A percentile compares a stretch with the other conserved stretches of the same genome.
Evolutionary conservation across 2,113 vertebrate species (phyloP).

Genomic region (Kryptolebias marmoratus): DNA sequence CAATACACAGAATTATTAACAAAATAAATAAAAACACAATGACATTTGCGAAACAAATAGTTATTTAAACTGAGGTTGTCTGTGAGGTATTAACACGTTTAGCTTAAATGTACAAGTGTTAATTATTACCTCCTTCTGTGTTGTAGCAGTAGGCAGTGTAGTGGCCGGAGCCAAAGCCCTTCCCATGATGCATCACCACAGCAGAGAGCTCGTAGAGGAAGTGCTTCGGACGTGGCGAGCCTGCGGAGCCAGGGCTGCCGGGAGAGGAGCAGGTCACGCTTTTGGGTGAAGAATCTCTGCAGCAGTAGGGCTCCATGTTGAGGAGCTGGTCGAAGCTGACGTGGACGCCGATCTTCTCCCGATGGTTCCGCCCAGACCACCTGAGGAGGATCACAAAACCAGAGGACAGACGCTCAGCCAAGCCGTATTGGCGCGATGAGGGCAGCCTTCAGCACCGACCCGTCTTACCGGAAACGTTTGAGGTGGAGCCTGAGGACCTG

Average conservation of each 20-base stretch:
- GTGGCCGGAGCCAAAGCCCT: conserved; percentile 98
- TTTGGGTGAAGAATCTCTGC: conserved; percentile 81
- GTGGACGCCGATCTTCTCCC: conserved; percentile 99
- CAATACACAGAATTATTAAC: too few species aligned
- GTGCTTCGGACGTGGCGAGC: conserved; percentile 81
- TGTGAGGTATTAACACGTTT: too few species aligned
- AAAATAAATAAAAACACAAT: too few species aligned
- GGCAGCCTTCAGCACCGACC: background rate
- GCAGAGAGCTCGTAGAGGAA: conserved; percentile 98
- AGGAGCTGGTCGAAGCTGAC: conserved; percentile 97
- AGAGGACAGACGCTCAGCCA: background rate
- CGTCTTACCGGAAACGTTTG: conserved; percentile 94
- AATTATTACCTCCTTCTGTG: conserved; percentile 92
- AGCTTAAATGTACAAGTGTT: too few species aligned
- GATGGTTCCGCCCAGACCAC: conserved; percentile 98
- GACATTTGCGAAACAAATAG: too few species aligned
- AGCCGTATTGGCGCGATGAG: background rate
- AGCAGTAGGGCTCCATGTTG: conserved; percentile 97
- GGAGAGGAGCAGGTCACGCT: conserved; percentile 44
- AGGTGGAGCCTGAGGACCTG: conserved; percentile 98
- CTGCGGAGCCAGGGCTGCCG: conserved; percentile 39
- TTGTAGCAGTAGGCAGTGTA: conserved; percentile 99
- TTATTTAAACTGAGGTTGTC: too few species aligned
- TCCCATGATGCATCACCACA: conserved; percentile 99
- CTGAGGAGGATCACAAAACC: conserved; percentile 68